Evolutionary conservation across 2,888 invertebrate species (phyloP), one percentile per base, ranked within the genome.

Genomic region (Alcis repandata): DNA sequence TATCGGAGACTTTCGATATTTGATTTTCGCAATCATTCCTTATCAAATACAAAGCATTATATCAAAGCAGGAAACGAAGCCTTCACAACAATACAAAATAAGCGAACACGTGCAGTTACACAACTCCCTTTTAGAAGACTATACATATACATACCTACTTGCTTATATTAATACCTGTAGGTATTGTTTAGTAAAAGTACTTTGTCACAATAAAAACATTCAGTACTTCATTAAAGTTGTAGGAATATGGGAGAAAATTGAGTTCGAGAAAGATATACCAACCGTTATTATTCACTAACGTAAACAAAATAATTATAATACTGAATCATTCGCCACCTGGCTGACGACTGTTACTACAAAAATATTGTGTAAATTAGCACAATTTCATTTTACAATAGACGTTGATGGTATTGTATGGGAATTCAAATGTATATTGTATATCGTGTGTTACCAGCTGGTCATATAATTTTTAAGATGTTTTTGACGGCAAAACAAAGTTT

Each of bases 51-150:
- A 48, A 61, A 48, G 32, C 48, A 17, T 17, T 33, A 2, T 27
- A 53, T 54, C 54, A 63, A 57, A 63, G 43, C 57, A 63, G 51
- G 57, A 51, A 63, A 36, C 43, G 19, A 63, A 63, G 27, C n/a
- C 51, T 51, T 56, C 57, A 57, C 53, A 65, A 69, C 59, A 67
- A 67, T 58, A 51, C 64, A 51, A 51, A 53, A 59, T 41, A 63
- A 57, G 43, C 46, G 59, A 65, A 71, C 65, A 71, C 60, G 68
- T 67, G 63, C 27, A 27, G 27, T 69, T 71, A 43, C 63, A 63
- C 67, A 67, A 68, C 61, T 41, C 43, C 11, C 36, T 52, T 57
- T 43, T 54, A 46, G 32, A 13, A 32, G 19, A 32, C n/a, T 2
- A n/a, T 53, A 22, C 9, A n/a, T 3, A 8, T 10, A 40, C 10